Evolutionary conservation across 2,888 invertebrate species (phyloP).

Genomic region (Diarsia brunnea): DNA sequence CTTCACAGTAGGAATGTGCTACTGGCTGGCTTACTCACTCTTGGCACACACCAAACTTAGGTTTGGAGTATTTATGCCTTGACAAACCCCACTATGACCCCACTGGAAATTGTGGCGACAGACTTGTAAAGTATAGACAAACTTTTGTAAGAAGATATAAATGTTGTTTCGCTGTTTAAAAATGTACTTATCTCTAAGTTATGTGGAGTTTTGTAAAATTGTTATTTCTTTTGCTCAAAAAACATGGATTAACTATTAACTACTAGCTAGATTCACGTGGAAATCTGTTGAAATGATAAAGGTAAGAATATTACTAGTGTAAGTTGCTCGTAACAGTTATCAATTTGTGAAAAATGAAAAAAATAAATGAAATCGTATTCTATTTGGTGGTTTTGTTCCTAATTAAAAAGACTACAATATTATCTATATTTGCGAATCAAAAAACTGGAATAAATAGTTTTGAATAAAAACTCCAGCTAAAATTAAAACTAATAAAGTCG

Average conservation of each 20-base stretch:
- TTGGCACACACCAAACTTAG: constrained; percentile 81
- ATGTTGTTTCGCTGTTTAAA: not conserved
- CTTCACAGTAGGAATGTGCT: constrained; percentile 78
- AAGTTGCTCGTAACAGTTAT: not conserved
- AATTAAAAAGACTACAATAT: constrained; percentile 6
- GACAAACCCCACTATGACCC: not conserved
- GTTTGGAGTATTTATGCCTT: constrained; percentile 81
- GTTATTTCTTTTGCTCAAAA: not conserved
- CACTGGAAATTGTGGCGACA: not conserved
- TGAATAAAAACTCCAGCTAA: constrained; percentile 70
- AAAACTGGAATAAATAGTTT: constrained; percentile 41
- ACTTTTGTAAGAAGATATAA: not conserved
- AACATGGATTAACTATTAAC: not conserved
- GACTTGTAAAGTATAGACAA: not conserved
- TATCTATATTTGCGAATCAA: constrained; percentile 4
- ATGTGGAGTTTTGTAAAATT: not conserved
- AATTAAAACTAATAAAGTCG: constrained; percentile 77
- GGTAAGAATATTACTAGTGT: not conserved
- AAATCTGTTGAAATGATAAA: not conserved
- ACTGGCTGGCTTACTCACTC: constrained; percentile 81
- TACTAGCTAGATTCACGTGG: not conserved
- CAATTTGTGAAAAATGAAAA: constrained; percentile 4
- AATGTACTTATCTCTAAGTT: not conserved
- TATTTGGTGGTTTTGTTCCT: not conserved
- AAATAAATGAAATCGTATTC: constrained; percentile 13